Percentiles rank a stretch among this genome's conserved stretches.
Evolutionary conservation across 1,140 invertebrate species (phyloP).

Genomic region (Proctacanthus coquilletti): DNA sequence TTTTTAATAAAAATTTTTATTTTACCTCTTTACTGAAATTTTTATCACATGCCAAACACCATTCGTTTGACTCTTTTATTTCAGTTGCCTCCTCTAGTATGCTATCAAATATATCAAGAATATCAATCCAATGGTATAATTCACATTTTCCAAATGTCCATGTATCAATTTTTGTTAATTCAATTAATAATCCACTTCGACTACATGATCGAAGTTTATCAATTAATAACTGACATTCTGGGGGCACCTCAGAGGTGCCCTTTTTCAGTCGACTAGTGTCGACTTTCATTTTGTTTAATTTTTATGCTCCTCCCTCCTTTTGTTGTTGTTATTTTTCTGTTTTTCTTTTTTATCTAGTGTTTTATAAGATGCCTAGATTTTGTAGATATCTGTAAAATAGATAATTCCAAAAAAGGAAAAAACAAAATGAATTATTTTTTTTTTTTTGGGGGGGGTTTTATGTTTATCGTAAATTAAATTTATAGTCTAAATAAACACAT

Average conservation of each 20-base stretch:
- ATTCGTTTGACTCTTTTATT: slow-evolving; percentile 46
- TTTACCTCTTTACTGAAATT: slow-evolving; percentile 45
- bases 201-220: slow-evolving; percentile 58
- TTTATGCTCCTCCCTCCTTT: no score
- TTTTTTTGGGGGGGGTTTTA: no score
- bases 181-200: slow-evolving; percentile 51
- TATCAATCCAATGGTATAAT: slow-evolving; percentile 79
- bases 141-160: slow-evolving; percentile 89
- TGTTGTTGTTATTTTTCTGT: no score
- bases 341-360: no score
- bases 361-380: no score
- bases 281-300: slow-evolving; percentile 57
- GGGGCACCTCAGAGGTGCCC: slow-evolving; percentile 74
- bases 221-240: slow-evolving; percentile 68
- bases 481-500: no score
- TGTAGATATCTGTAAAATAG: no score
- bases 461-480: no score
- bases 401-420: no score
- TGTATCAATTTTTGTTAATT: slow-evolving; percentile 59
- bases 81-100: slow-evolving; percentile 62
- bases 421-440: no score
- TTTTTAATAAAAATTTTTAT: slow-evolving; percentile 7
- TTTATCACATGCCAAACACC: slow-evolving; percentile 64
- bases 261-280: slow-evolving; percentile 74
- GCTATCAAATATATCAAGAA: slow-evolving; percentile 68